Evolutionary conservation across 1,140 invertebrate species (phyloP).

Genomic region (Drosophila rhopaloa): DNA sequence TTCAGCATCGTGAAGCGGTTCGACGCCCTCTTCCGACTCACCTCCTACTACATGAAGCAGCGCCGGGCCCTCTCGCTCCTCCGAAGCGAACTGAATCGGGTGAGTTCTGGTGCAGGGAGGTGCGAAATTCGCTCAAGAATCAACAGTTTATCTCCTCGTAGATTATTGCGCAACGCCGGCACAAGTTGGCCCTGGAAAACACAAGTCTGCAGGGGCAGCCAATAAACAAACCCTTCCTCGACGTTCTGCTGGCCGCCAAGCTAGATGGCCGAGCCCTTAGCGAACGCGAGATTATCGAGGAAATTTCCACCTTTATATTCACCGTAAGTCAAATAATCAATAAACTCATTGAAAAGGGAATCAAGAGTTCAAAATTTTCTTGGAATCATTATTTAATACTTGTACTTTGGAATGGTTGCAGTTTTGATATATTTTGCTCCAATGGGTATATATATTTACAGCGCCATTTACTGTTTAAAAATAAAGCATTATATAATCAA

Average conservation of each 20-base stretch:
- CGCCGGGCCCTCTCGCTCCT: slow-evolving; percentile 56
- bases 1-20: slow-evolving; percentile 81
- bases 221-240: slow-evolving; percentile 60
- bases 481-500: too few relatives aligned
- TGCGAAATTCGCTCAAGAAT: not conserved
- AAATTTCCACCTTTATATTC: slow-evolving; percentile 91
- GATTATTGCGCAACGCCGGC: slow-evolving; percentile 56
- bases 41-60: slow-evolving; percentile 75
- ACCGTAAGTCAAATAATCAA: slow-evolving; percentile 85
- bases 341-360: too few relatives aligned
- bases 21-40: slow-evolving; percentile 73
- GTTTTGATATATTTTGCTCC: too few relatives aligned
- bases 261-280: slow-evolving; percentile 86
- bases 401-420: too few relatives aligned
- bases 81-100: slow-evolving; percentile 50
- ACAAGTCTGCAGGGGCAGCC: not conserved
- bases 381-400: too few relatives aligned
- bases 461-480: too few relatives aligned
- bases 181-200: slow-evolving; percentile 17
- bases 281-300: slow-evolving; percentile 89
- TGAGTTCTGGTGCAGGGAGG: slow-evolving; percentile 9
- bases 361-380: too few relatives aligned
- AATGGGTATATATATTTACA: too few relatives aligned
- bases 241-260: slow-evolving; percentile 74
- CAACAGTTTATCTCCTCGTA: slow-evolving; percentile 8